Base-by-base conservation (phyloP, 1,140 invertebrate genomes). In the Conus betulinus region DNA sequence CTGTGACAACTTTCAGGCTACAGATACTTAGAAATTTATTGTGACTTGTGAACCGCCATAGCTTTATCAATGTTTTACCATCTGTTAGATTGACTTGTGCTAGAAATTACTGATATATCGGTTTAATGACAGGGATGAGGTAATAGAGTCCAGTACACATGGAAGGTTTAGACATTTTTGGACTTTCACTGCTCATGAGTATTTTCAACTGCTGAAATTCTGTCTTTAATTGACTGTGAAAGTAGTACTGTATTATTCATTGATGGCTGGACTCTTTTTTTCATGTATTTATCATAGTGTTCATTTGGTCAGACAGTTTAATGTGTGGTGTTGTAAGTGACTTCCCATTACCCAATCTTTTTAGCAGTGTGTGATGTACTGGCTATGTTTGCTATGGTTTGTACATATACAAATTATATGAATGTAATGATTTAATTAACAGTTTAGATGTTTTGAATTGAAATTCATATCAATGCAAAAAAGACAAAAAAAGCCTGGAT, bases 171-270 rank as follows among this genome's bases (percentile, higher is more conserved):
- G 39, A 39, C 39, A 39, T 39, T 39, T 39, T 39, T 39, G 39
- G 39, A 39, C 53, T 52, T 81, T 81, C 7, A 23, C 51, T 53
- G 52, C 79, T 20, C 79, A 23, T 23, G 13, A 13, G 4, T 53
- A 10, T 27, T 53, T 53, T 51, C 55, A 81, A 81, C 79, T 81
- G 79, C 79, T 81, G 79, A 81, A 52, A 53, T 81, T 53, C 39
- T 53, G 39, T 81, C 10, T 81, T 51, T 81, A 51, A 51, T 81
- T 23, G 4, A 53, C 67, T 7, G 20, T 71, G 17, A 1, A 71
- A 20, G 11, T 71, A 71, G 67, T 39, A 71, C 20, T 11, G 20
- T 71, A 20, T 23, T 23, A 4, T n/a, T 23, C 23, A 23, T 71
- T 23, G 7, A 71, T 10, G 13, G 6, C 2, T 71, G 67, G 7